A percentile compares a stretch with the other conserved stretches of the same genome.
These are phyloP conservation scores for Caenorhabditis uteleia DNA, from an alignment of 2,888 invertebrate genomes.

Conservation along the genomic window DNA sequence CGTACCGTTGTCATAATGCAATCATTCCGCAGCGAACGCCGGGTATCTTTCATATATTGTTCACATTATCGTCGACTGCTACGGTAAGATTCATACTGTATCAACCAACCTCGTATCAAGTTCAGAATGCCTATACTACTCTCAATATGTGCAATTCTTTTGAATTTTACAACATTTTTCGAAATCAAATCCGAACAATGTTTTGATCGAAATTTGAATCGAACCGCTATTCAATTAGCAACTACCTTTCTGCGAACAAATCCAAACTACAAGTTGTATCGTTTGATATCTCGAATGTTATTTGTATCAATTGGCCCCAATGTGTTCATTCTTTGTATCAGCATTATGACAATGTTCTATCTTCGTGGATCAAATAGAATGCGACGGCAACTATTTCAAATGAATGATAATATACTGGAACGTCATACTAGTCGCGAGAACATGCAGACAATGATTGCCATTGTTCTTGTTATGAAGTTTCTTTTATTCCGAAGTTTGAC, in stretches of 20 bases:
- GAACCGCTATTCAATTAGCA: slow-evolving; percentile 28
- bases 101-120: no score
- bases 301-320: slow-evolving; percentile 63
- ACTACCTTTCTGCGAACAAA: slow-evolving; percentile 51
- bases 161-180: slow-evolving; percentile 63
- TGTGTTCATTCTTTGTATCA: slow-evolving; percentile 54
- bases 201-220: slow-evolving; percentile 6
- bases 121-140: slow-evolving; percentile 55
- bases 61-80: slow-evolving; percentile 54
- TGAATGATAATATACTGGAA: slow-evolving; percentile 59
- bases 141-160: slow-evolving; percentile 49
- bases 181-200: slow-evolving; percentile 49
- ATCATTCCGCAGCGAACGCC: slow-evolving; percentile 59
- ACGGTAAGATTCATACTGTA: slow-evolving; percentile 8
- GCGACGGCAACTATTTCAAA: slow-evolving; percentile 58
- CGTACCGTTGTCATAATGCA: slow-evolving; percentile 49
- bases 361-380: slow-evolving; percentile 61
- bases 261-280: slow-evolving; percentile 50
- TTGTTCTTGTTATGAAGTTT: slow-evolving; percentile 63
- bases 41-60: slow-evolving; percentile 59
- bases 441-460: slow-evolving; percentile 61
- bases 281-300: slow-evolving; percentile 59
- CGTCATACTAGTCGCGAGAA: slow-evolving; percentile 55
- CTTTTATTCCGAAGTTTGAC: slow-evolving; percentile 58
- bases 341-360: slow-evolving; percentile 53